Base-by-base conservation (phyloP, 2,888 invertebrate genomes). In the Anthophora plumipes region DNA sequence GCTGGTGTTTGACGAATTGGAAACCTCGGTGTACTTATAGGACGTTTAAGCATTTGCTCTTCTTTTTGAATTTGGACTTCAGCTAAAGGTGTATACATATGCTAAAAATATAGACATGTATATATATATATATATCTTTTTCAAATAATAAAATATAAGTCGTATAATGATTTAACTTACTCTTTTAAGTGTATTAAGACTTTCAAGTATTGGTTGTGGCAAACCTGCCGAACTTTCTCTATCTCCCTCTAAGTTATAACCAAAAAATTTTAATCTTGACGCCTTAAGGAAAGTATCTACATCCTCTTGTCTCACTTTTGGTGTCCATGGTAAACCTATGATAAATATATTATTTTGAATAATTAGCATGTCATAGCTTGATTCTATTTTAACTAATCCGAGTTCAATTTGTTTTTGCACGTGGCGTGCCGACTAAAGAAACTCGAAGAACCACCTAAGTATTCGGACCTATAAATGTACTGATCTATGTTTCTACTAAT, bases 171-270 rank as follows among this genome's bases (percentile, higher is more conserved):
- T 60, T 12, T 39, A 71, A 87, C 89, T 90, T 91, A 96, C 96
- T 93, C 95, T 95, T 93, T 97, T 97, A 52, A 99, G 94, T 74
- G 98, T 98, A 90, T 97, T 96, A 46, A 99, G 97, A 43, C 99
- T 98, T 94, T 99, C 99, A 92, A 98, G 98, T 90, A 99, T 99
- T 0, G 99, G 99, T 90, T 97, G 97, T 0, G 99, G 99, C 74
- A 99, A 94, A 1, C 99, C 99, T 72, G 99, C 98, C 84, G 99
- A 94, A 69, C 98, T 98, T 80, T 96, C 96, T 74, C 97, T 95
- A 92, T 99, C 99, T 39, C 96, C 96, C 83, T 96, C 96, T 63
- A 99, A 95, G 71, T 97, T 97, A 93, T 98, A 99, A 0, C 99
- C 99, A 82, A 99, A 97, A 95, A 99, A 99, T 94, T 99, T 99